phyloP scores from a whole-genome alignment of 2,113 vertebrate species.

The Chiloscyllium plagiosum region DNA sequence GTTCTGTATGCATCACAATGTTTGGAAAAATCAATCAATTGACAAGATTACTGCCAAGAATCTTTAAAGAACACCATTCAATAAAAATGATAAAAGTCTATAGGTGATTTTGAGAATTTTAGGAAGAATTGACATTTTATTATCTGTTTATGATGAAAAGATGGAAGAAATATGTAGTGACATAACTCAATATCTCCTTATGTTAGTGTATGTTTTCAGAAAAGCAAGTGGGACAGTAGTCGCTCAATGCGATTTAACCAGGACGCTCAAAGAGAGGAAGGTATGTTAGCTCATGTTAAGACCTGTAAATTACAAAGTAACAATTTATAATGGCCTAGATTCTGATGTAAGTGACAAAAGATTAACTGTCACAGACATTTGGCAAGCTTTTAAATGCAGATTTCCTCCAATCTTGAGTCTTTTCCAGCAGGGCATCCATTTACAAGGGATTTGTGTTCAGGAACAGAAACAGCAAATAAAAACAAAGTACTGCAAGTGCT shows the following conservation, averaged over 20 bases:
- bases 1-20: neutral
- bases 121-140: conserved; percentile 36
- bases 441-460: neutral
- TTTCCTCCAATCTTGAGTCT: neutral
- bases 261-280: conserved; percentile 92
- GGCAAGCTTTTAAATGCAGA: neutral
- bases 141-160: conserved; percentile 17
- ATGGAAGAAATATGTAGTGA: neutral
- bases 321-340: neutral
- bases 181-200: conserved; percentile 42
- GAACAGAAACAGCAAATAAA: neutral
- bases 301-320: conserved; percentile 33
- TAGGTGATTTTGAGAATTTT: neutral
- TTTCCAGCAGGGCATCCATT: neutral
- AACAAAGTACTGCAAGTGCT: no score
- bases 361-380: neutral
- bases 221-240: conserved; percentile 88
- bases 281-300: conserved; percentile 51
- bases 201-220: conserved; percentile 79
- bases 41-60: neutral
- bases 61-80: neutral
- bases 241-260: conserved; percentile 91
- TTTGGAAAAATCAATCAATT: neutral
- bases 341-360: neutral
- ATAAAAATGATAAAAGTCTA: neutral